phyloP scores from a whole-genome alignment of 2,888 invertebrate species.

The Archips crataeganus region DNA sequence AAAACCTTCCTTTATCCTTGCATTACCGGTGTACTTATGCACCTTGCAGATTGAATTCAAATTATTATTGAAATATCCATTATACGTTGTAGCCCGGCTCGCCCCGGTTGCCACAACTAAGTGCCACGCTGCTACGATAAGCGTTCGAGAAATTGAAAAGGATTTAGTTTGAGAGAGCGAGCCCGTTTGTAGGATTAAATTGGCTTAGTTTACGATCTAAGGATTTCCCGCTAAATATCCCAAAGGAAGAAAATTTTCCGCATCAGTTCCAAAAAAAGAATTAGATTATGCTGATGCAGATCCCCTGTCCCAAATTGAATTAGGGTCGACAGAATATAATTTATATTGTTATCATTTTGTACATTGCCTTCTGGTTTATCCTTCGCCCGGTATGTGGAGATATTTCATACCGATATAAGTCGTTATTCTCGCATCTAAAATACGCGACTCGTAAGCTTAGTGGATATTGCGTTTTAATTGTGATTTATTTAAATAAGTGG shows the following conservation, averaged over 20 bases:
- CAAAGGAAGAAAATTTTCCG: slow-evolving; percentile 45
- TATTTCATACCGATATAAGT: slow-evolving; percentile 20
- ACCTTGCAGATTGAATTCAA: slow-evolving; percentile 15
- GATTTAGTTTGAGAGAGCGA: slow-evolving; percentile 65
- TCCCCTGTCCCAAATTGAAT: slow-evolving; percentile 25
- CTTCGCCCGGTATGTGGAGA: slow-evolving; percentile 9
- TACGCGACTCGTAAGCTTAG: background rate
- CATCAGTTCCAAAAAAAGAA: slow-evolving; percentile 28
- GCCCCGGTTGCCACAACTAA: slow-evolving; percentile 40
- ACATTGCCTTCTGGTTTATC: slow-evolving; percentile 21
- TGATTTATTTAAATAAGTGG: slow-evolving; percentile 1
- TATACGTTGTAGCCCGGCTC: slow-evolving; percentile 28
- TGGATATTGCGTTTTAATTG: slow-evolving; percentile 5
- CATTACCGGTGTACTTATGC: slow-evolving; percentile 5
- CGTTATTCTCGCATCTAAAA: slow-evolving; percentile 13
- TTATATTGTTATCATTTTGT: slow-evolving; percentile 33
- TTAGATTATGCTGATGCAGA: slow-evolving; percentile 28
- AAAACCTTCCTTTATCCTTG: background rate
- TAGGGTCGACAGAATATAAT: slow-evolving; percentile 28
- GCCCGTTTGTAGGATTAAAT: slow-evolving; percentile 70
- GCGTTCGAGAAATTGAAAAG: slow-evolving; percentile 73
- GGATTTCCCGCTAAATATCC: slow-evolving; percentile 47
- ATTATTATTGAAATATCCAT: slow-evolving; percentile 33
- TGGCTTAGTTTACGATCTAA: slow-evolving; percentile 67
- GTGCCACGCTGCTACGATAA: slow-evolving; percentile 55